Percentiles rank a stretch among this genome's conserved stretches.
These are phyloP conservation scores for Holotrichia oblita DNA, from an alignment of 1,140 invertebrate species.

Conservation along the genomic window DNA sequence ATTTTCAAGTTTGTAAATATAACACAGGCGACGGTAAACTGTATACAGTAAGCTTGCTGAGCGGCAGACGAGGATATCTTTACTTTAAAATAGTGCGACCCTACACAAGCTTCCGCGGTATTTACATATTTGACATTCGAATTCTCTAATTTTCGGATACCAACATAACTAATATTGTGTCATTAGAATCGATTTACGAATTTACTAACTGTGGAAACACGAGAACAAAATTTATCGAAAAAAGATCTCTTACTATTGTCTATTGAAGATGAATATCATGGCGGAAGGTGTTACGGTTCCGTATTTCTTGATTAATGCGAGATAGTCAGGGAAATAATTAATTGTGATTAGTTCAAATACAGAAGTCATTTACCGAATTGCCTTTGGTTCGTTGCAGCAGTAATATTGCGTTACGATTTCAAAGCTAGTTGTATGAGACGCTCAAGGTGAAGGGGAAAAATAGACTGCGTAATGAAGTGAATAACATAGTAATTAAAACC, in stretches of 20 bases:
- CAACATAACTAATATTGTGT: no score
- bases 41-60: neutral
- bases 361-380: neutral
- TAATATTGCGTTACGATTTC: neutral
- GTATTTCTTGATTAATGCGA: neutral
- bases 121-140: neutral
- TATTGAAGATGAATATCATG: neutral
- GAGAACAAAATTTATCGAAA: neutral
- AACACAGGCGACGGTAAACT: neutral
- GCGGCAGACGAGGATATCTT: neutral
- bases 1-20: slow-evolving; percentile 6
- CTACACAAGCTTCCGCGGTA: neutral
- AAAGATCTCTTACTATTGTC: no score
- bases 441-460: neutral
- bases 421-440: neutral
- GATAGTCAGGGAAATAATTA: neutral
- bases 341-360: neutral
- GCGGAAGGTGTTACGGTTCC: neutral
- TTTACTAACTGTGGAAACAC: neutral
- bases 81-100: neutral
- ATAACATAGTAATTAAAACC: slow-evolving; percentile 3
- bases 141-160: neutral
- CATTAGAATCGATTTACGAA: neutral
- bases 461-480: slow-evolving; percentile 11
- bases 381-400: neutral